Evolutionary conservation across 2,113 vertebrate species (phyloP).

Genomic region (Phaethornis superciliosus): DNA sequence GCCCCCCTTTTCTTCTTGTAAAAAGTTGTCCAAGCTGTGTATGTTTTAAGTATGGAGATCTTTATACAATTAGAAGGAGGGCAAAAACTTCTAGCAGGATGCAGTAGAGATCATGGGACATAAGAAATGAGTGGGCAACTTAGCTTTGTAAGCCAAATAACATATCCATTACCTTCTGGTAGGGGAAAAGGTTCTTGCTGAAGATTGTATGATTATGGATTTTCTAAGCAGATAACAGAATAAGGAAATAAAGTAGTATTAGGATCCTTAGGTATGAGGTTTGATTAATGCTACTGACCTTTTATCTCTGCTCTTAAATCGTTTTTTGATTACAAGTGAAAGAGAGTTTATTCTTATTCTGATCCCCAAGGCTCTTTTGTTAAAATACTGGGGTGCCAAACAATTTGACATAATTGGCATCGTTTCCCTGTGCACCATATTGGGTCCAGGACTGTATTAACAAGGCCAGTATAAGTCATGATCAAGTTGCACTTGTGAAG

Average conservation of each 20-base stretch:
- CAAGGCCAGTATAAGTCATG: background rate
- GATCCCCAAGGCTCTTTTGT: conserved; percentile 19
- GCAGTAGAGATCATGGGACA: background rate
- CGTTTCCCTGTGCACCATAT: conserved; percentile 13
- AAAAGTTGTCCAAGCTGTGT: background rate
- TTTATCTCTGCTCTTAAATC: conserved; percentile 11
- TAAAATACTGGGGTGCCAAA: background rate
- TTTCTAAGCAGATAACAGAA: conserved; percentile 1
- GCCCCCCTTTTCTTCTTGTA: background rate
- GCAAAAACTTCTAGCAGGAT: background rate
- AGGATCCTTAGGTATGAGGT: background rate
- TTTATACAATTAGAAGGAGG: background rate
- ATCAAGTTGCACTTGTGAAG: background rate
- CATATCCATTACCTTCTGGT: background rate
- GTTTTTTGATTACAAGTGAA: background rate
- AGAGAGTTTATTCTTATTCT: background rate
- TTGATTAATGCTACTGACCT: background rate
- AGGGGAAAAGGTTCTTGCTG: background rate
- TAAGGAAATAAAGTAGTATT: background rate
- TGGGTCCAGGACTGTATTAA: background rate
- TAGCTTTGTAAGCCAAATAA: background rate
- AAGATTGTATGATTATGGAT: background rate
- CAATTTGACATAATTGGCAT: background rate
- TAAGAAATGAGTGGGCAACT: background rate
- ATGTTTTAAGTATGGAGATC: background rate